Evolutionary conservation across 2,797 vertebrate species (phyloP).

Genomic region (Crenichthys baileyi): DNA sequence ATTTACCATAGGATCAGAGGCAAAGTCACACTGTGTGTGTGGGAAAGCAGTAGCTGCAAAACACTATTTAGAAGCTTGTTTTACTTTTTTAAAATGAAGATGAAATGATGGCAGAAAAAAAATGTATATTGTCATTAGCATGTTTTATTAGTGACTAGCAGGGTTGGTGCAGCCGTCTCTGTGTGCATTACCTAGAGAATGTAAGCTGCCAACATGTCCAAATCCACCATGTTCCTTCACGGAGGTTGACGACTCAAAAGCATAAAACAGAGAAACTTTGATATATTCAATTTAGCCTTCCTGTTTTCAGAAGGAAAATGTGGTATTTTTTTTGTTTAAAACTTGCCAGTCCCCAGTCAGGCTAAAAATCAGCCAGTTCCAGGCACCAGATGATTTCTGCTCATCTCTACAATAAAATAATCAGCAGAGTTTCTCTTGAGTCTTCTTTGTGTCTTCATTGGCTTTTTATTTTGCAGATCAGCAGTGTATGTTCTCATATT

Average conservation of each 20-base stretch:
- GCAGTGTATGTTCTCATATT: constrained; percentile 15
- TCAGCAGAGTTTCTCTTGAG: background rate
- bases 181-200: background rate
- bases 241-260: background rate
- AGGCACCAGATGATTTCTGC: background rate
- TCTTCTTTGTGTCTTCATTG: background rate
- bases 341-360: background rate
- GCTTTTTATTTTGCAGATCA: constrained; percentile 14
- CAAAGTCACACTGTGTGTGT: background rate
- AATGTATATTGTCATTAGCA: background rate
- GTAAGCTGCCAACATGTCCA: background rate
- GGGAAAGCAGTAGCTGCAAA: background rate
- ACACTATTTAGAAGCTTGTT: background rate
- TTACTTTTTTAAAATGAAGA: background rate
- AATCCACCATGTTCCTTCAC: background rate
- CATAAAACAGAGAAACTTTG: background rate
- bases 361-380: background rate
- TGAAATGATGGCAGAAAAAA: background rate
- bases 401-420: background rate
- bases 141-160: background rate
- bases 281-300: background rate
- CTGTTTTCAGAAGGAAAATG: background rate
- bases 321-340: background rate
- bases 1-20: background rate
- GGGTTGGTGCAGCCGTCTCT: background rate